phyloP scores from a whole-genome alignment of 2,113 vertebrate genomes.

The Porphyrio hochstetteri region DNA sequence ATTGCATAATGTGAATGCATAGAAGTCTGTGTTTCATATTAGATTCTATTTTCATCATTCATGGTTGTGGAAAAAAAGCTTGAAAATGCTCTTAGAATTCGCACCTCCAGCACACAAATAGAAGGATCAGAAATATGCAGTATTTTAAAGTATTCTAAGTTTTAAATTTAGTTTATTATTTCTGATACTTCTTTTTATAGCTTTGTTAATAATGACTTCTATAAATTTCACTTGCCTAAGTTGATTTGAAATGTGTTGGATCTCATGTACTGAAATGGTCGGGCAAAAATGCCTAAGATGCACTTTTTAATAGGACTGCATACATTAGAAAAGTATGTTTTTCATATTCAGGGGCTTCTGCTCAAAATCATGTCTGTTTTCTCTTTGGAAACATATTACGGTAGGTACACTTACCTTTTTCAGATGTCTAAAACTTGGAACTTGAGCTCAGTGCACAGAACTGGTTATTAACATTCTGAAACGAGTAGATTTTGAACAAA shows the following conservation, averaged over 20 bases:
- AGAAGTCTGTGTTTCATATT: background rate
- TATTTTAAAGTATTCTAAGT: background rate
- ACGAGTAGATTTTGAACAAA: background rate
- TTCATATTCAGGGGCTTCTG: background rate
- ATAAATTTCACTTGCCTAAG: background rate
- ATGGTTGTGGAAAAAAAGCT: background rate
- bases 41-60: background rate
- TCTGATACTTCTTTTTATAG: background rate
- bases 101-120: background rate
- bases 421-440: background rate
- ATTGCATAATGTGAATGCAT: background rate
- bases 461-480: background rate
- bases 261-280: background rate
- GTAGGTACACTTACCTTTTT: background rate
- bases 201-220: background rate
- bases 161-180: background rate
- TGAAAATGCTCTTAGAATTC: background rate
- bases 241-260: background rate
- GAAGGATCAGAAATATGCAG: background rate
- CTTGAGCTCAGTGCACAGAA: background rate
- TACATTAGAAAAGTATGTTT: background rate
- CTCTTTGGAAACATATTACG: background rate
- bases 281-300: background rate
- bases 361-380: background rate
- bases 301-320: background rate